Conservation (phyloP, 2,113 vertebrate species). For the Beaufortia kweichowensis region DNA sequence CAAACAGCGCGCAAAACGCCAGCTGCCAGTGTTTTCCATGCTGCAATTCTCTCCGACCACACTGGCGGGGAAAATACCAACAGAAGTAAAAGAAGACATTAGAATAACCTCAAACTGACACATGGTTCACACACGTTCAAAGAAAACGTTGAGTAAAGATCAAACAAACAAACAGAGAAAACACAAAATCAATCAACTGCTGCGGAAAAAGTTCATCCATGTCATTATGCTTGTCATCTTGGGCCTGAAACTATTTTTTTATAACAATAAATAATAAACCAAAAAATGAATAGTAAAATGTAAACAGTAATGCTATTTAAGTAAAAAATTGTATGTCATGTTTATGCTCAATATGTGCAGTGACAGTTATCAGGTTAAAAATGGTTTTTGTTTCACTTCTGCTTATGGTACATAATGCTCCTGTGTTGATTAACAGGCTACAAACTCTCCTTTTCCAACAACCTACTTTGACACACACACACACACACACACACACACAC, state of each 20-base stretch:
- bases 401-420: not conserved
- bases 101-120: not conserved
- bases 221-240: not conserved
- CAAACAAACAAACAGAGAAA: not conserved
- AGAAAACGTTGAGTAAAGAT: not conserved
- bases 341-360: no score
- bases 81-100: not conserved
- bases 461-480: not conserved
- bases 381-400: no score
- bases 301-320: no score
- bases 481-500: not conserved
- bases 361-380: no score
- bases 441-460: not conserved
- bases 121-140: not conserved
- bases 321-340: no score
- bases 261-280: not conserved
- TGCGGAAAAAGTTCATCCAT: constrained; percentile 1
- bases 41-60: not conserved
- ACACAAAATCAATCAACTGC: constrained; percentile 3
- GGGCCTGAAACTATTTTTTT: not conserved
- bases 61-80: not conserved
- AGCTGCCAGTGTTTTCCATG: not conserved
- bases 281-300: not conserved
- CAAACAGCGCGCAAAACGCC: not conserved
- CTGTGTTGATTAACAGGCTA: not conserved